phyloP scores from a whole-genome alignment of 2,113 vertebrate genomes.

The Trichomycterus rosablanca region DNA sequence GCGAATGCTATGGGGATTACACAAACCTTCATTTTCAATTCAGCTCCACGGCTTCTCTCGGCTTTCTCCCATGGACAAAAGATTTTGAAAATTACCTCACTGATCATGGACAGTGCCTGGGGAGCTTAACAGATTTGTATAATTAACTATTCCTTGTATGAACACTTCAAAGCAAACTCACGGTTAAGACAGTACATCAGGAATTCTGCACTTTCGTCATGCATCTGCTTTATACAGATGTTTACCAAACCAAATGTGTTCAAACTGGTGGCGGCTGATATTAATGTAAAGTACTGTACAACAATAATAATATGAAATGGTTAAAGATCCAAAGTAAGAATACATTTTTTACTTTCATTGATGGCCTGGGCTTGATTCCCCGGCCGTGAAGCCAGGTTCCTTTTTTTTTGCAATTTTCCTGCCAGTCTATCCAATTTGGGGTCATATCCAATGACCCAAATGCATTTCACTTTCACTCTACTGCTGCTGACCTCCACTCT shows the following conservation, averaged over 20 bases:
- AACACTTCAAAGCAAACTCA: constrained; percentile 28
- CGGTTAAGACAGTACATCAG: neutral
- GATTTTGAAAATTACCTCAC: constrained; percentile 50
- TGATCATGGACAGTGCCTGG: constrained; percentile 36
- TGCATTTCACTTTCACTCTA: too few relatives aligned
- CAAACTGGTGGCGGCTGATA: neutral
- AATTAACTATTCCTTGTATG: constrained; percentile 42
- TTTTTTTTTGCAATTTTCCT: too few relatives aligned
- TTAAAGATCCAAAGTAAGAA: too few relatives aligned
- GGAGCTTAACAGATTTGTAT: constrained; percentile 42
- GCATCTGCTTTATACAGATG: neutral
- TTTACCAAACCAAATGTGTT: constrained; percentile 8
- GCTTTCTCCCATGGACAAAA: constrained; percentile 49
- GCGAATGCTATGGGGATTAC: constrained; percentile 55
- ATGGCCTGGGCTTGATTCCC: too few relatives aligned
- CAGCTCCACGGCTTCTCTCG: constrained; percentile 46
- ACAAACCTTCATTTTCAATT: constrained; percentile 56
- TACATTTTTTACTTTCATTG: too few relatives aligned
- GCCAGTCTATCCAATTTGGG: too few relatives aligned
- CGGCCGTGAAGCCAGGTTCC: too few relatives aligned
- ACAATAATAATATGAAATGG: too few relatives aligned
- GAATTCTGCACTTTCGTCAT: constrained; percentile 10
- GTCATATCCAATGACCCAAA: too few relatives aligned
- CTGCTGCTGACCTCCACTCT: too few relatives aligned
- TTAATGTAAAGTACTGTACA: too few relatives aligned